These are phyloP conservation scores for Drosophila phalerata DNA, from an alignment of 2,888 invertebrate species.

Conservation along the genomic window DNA sequence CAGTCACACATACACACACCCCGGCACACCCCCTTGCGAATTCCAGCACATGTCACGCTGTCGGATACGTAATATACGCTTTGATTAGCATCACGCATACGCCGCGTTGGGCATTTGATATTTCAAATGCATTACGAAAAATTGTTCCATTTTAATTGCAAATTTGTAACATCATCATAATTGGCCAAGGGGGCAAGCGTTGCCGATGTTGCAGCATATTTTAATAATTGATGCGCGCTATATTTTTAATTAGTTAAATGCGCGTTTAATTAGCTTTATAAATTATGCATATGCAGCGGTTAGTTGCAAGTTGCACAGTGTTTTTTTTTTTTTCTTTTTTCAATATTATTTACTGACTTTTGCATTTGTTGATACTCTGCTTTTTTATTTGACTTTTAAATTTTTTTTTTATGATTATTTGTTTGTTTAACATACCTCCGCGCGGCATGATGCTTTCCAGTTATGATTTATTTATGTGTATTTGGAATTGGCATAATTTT, in stretches of 20 bases:
- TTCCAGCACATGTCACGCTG: slow-evolving; percentile 55
- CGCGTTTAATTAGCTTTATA: slow-evolving; percentile 82
- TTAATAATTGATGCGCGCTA: slow-evolving; percentile 78
- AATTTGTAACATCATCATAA: slow-evolving; percentile 71
- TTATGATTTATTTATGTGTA: slow-evolving; percentile 74
- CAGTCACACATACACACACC: slow-evolving; percentile 7
- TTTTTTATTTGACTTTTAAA: slow-evolving; percentile 45
- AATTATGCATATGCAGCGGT: slow-evolving; percentile 81
- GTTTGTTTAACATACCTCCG: slow-evolving; percentile 46
- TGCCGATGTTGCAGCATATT: slow-evolving; percentile 65
- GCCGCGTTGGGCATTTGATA: slow-evolving; percentile 55
- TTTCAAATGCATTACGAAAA: slow-evolving; percentile 49
- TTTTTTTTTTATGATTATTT: slow-evolving; percentile 63
- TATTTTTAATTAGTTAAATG: slow-evolving; percentile 81
- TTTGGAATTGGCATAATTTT: slow-evolving; percentile 38
- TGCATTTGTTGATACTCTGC: slow-evolving; percentile 19
- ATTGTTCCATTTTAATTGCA: slow-evolving; percentile 62
- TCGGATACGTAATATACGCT: slow-evolving; percentile 70
- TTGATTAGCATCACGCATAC: slow-evolving; percentile 75
- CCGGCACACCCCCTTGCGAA: slow-evolving; percentile 16
- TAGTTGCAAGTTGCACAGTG: slow-evolving; percentile 53
- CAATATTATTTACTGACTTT: slow-evolving; percentile 39
- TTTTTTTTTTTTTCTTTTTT: slow-evolving; percentile 34
- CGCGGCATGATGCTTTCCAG: slow-evolving; percentile 43
- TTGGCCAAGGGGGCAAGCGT: slow-evolving; percentile 46